Percentiles rank a stretch among this genome's conserved stretches.
Conservation (phyloP, 2,888 invertebrate genomes). For the Neoitamus cyanurus region DNA sequence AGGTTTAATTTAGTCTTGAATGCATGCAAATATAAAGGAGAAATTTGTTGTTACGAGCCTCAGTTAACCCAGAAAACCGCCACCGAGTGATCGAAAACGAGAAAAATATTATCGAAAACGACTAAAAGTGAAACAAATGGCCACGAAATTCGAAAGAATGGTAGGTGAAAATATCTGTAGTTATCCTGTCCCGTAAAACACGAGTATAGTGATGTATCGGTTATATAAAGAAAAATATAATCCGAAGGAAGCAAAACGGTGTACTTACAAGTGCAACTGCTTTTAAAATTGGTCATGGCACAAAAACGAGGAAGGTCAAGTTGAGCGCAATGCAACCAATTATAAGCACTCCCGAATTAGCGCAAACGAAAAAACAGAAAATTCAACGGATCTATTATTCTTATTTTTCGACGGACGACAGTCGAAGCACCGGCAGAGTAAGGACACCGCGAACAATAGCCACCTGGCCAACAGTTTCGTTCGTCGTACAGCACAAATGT, state of each 20-base stretch:
- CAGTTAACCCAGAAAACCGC: constrained; percentile 21
- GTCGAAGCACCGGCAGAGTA: background rate
- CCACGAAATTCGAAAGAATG: background rate
- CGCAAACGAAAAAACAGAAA: background rate
- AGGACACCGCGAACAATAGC: background rate
- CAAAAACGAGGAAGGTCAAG: background rate
- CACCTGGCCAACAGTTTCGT: background rate
- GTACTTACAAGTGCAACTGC: constrained; percentile 9
- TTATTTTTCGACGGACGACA: background rate
- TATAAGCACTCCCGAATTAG: constrained; percentile 2
- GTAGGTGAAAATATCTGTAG: background rate
- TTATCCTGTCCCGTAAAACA: background rate
- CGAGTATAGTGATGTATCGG: background rate
- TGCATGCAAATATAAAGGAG: constrained; percentile 30
- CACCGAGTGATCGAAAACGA: background rate
- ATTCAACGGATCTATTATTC: background rate
- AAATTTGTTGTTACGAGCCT: constrained; percentile 8
- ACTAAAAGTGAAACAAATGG: constrained; percentile 11
- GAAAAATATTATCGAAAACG: background rate
- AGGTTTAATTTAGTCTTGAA: constrained; percentile 14
- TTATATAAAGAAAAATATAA: background rate
- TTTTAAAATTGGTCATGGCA: constrained; percentile 25
- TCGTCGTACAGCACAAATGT: constrained; percentile 19
- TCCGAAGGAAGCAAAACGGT: background rate
- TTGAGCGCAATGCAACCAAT: background rate